Base-by-base conservation (phyloP, 2,113 vertebrate species). In the Chionomys nivalis region DNA sequence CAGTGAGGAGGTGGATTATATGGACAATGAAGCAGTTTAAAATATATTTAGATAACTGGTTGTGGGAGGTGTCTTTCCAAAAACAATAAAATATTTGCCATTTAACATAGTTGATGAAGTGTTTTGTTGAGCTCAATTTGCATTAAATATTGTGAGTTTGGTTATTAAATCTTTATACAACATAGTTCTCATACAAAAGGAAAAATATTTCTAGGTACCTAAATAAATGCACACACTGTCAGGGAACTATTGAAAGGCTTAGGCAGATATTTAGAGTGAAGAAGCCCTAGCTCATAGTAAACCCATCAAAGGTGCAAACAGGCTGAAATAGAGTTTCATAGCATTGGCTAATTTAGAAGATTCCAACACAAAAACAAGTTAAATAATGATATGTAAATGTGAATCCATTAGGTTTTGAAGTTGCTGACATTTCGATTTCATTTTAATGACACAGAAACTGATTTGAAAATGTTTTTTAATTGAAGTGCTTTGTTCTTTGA, bases 391-490 rank as follows among this genome's bases (percentile, higher is more conserved):
- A 55, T 47, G 14, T 17, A 36, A 70, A 70, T 70, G 31, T 81
- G 9, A 89, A 91, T 72, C 72, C 7, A 44, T 21, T 66, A 73
- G 9, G 3, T 85, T 83, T 93, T 93, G 1, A 65, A 95, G 76
- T 72, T 81, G 33, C 23, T 94, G 65, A 75, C 7, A 66, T 95
- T 94, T 17, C 5, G 42, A 81, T 44, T 92, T 76, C 33, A 70
- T 58, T 87, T 81, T 89, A 95, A 81, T 87, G 47, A 86, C 95
- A 94, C 3, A 76, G 9, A 28, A 77, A 61, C 0, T 28, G 0
- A 70, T 77, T 89, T 89, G 5, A 49, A 81, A 93, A 91, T 63
- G 31, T 76, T 70, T 93, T 77, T n/a, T 72, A 52, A 63, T n/a
- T 87, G 26, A 89, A 68, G 4, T 26, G 81, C 5, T 61, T 44